Evolutionary conservation across 2,113 vertebrate genomes (phyloP).

Genomic region (Heliornis fulica): DNA sequence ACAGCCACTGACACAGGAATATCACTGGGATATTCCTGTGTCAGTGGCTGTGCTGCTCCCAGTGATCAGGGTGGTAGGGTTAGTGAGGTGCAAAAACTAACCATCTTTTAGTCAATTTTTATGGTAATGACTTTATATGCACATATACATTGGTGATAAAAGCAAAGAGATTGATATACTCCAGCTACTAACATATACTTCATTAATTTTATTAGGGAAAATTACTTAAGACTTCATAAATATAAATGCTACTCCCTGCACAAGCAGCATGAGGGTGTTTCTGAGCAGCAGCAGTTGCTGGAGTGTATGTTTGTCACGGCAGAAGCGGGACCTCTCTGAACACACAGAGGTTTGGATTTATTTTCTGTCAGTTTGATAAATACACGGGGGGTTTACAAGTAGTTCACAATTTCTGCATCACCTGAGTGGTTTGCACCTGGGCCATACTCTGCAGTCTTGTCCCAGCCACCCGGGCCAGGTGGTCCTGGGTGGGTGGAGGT

Average conservation of each 20-base stretch:
- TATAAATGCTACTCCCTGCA: neutral
- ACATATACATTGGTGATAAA: neutral
- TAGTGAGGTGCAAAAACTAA: neutral
- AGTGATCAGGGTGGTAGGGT: neutral
- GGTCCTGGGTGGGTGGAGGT: neutral
- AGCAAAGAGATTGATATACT: neutral
- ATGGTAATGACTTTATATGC: neutral
- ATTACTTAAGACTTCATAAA: constrained; percentile 40
- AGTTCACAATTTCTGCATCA: neutral
- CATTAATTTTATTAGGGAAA: constrained; percentile 49
- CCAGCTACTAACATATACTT: neutral
- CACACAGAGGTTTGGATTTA: neutral
- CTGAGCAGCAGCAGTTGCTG: neutral
- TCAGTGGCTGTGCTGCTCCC: too few relatives aligned
- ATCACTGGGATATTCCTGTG: too few relatives aligned
- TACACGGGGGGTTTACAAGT: neutral
- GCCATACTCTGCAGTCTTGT: neutral
- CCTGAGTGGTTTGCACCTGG: neutral
- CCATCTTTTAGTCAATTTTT: neutral
- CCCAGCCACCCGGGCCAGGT: neutral
- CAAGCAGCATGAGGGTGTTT: neutral
- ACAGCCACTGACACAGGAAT: too few relatives aligned
- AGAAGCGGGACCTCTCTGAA: neutral
- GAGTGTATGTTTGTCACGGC: neutral
- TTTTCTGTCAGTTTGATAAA: neutral